Conservation (phyloP, 2,113 vertebrate genomes). For the Chrysochloris asiatica region DNA sequence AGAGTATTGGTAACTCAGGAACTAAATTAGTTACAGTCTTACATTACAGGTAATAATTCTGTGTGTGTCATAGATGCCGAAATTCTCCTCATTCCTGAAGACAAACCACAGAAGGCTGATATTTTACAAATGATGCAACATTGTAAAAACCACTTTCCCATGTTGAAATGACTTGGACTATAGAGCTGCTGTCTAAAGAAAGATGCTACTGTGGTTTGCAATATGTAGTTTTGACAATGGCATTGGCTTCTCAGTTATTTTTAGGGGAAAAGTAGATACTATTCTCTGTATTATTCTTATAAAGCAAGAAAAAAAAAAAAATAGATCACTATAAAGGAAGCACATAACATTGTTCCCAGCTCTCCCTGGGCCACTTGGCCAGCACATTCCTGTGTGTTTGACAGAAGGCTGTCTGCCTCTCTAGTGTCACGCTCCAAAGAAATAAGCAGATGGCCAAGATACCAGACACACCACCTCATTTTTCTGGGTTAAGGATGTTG, state of each 20-base stretch:
- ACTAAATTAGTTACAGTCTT: neutral
- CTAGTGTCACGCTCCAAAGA: neutral
- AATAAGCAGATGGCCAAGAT: neutral
- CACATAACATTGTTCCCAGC: neutral
- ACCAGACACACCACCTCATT: neutral
- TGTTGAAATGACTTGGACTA: neutral
- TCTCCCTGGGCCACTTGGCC: neutral
- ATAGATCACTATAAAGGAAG: neutral
- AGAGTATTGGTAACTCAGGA: neutral
- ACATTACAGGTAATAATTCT: neutral
- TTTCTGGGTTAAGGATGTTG: slow-evolving; percentile 32
- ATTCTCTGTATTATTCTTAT: slow-evolving; percentile 16
- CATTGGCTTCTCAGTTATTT: slow-evolving; percentile 19
- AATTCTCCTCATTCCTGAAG: neutral
- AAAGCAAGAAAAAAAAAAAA: neutral
- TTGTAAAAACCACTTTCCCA: neutral
- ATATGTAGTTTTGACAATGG: slow-evolving; percentile 45
- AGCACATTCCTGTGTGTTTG: neutral
- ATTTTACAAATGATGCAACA: neutral
- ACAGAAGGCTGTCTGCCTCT: neutral
- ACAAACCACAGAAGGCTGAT: neutral
- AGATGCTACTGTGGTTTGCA: slow-evolving; percentile 48
- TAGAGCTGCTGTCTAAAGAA: neutral
- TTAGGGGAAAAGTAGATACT: slow-evolving; percentile 38
- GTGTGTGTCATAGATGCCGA: neutral